These are phyloP conservation scores for Phalacrocorax carbo DNA, from an alignment of 2,113 vertebrate genomes.

Conservation along the genomic window DNA sequence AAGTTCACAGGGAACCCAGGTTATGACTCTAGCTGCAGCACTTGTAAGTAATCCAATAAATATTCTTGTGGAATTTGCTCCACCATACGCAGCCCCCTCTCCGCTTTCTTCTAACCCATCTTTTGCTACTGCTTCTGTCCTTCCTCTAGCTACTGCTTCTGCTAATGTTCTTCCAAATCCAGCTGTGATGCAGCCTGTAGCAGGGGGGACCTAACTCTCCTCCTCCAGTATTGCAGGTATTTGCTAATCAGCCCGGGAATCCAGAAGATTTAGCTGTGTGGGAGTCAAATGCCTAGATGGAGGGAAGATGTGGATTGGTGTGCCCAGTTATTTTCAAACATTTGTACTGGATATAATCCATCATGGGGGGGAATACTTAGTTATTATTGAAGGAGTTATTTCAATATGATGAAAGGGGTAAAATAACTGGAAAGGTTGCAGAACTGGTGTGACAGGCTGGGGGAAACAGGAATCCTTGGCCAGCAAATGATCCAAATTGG, in stretches of 20 bases:
- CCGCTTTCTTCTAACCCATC: background rate
- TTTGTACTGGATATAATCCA: background rate
- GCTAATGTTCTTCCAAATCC: background rate
- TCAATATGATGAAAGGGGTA: background rate
- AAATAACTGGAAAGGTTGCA: background rate
- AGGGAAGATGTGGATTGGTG: background rate
- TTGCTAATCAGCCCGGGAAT: background rate
- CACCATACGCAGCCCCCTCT: too few species aligned
- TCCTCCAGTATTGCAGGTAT: background rate
- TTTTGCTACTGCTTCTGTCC: background rate
- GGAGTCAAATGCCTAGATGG: background rate
- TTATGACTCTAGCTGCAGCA: background rate
- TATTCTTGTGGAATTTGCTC: background rate
- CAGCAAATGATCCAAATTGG: background rate
- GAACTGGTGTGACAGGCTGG: background rate
- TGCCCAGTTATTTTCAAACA: background rate
- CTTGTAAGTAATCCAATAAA: background rate
- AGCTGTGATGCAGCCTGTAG: background rate
- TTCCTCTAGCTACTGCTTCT: background rate
- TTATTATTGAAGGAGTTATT: background rate
- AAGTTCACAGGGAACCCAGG: background rate
- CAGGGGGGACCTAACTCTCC: fast-evolving
- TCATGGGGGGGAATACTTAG: background rate
- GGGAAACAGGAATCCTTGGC: background rate
- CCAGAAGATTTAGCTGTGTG: background rate